Evolutionary conservation across 2,888 invertebrate genomes (phyloP).

Genomic region (Diarsia dahlii): DNA sequence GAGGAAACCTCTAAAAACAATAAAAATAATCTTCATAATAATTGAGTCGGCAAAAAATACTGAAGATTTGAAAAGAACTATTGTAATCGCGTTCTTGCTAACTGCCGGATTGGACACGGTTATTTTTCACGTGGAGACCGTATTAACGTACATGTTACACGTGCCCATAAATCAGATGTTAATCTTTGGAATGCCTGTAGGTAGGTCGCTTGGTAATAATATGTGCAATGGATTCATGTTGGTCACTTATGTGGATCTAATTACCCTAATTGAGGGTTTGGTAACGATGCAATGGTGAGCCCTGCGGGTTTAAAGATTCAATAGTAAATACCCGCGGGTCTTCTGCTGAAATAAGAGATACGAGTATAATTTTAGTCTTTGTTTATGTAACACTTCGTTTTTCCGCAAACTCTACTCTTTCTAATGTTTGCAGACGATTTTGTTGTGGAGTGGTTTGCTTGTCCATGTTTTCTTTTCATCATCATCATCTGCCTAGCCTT

Average conservation of each 20-base stretch:
- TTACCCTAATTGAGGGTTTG: background rate
- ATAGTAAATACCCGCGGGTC: background rate
- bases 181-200: conserved; percentile 29
- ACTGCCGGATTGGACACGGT: conserved; percentile 10
- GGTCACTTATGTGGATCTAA: conserved; percentile 5
- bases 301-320: background rate
- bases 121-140: conserved; percentile 41
- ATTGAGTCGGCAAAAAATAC: background rate
- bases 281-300: background rate
- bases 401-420: background rate
- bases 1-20: background rate
- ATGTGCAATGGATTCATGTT: conserved; percentile 13
- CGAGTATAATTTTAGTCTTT: background rate
- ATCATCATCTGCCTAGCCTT: too few species aligned
- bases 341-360: too few species aligned
- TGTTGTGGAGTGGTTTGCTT: background rate
- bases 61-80: conserved; percentile 14
- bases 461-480: background rate
- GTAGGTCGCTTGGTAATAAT: background rate
- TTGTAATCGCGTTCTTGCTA: conserved; percentile 15
- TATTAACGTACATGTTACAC: conserved; percentile 42
- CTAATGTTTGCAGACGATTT: background rate
- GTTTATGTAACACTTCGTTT: background rate
- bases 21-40: background rate
- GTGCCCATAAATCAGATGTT: conserved; percentile 35